These are phyloP conservation scores for Chymomyza fuscimana DNA, from an alignment of 2,888 invertebrate genomes.

Conservation along the genomic window DNA sequence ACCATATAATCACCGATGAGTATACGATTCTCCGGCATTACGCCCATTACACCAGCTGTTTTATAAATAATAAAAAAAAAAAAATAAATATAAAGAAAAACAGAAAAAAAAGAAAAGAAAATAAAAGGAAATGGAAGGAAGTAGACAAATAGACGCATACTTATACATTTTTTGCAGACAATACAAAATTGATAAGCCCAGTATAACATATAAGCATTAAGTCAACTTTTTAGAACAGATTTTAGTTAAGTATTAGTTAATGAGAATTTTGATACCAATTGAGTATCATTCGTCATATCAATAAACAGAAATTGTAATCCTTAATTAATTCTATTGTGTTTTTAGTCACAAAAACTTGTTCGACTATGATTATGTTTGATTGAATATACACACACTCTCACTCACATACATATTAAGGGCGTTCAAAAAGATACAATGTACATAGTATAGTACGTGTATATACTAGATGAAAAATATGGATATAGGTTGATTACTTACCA, in stretches of 20 bases:
- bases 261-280: background rate
- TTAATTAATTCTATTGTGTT: conserved; percentile 13
- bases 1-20: conserved; percentile 84
- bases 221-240: background rate
- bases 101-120: conserved; percentile 42
- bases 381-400: conserved; percentile 38
- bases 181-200: background rate
- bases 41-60: conserved; percentile 81
- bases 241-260: background rate
- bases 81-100: conserved; percentile 17
- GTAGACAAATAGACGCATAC: background rate
- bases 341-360: conserved; percentile 30
- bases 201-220: background rate
- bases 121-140: conserved; percentile 31
- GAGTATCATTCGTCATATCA: conserved; percentile 62
- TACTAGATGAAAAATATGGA: background rate
- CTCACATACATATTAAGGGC: conserved; percentile 33
- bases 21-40: conserved; percentile 84
- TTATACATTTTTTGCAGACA: background rate
- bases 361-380: conserved; percentile 2
- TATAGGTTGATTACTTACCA: conserved; percentile 84
- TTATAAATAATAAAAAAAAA: conserved; percentile 13
- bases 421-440: background rate
- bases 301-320: conserved; percentile 55
- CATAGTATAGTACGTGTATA: background rate